A percentile compares a stretch with the other conserved stretches of the same genome.
These are phyloP conservation scores for Macquaria australasica DNA, from an alignment of 2,113 vertebrate species.

Conservation along the genomic window DNA sequence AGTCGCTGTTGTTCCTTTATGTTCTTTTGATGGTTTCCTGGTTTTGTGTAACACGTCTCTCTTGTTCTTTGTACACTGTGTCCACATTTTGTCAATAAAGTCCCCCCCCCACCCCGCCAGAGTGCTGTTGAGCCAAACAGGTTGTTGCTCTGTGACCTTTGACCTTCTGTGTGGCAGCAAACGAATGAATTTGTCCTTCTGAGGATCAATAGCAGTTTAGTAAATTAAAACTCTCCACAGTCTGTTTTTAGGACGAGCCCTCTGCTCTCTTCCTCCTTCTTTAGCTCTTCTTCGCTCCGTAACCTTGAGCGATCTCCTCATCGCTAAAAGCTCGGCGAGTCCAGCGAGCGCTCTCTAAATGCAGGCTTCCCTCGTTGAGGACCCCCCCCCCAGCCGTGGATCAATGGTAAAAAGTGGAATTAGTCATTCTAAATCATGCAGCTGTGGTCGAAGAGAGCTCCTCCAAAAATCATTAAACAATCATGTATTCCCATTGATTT, in stretches of 20 bases:
- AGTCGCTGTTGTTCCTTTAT: too few species aligned
- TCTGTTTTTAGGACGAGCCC: too few species aligned
- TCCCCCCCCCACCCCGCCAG: too few species aligned
- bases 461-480: slow-evolving; percentile 99
- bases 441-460: slow-evolving; percentile 96
- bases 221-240: not conserved
- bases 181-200: not conserved
- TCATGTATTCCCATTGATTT: slow-evolving; percentile 99
- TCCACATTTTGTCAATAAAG: not conserved
- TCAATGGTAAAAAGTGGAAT: slow-evolving; percentile 99
- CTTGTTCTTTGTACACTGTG: too few species aligned
- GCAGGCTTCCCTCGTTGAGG: slow-evolving; percentile 35
- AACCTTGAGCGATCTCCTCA: slow-evolving; percentile 60
- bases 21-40: too few species aligned
- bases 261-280: not conserved
- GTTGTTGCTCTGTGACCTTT: slow-evolving; percentile 15
- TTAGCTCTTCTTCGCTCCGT: not conserved
- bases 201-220: slow-evolving; percentile 20
- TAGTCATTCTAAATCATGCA: slow-evolving; percentile 99
- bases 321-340: slow-evolving; percentile 8
- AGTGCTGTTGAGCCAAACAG: not conserved
- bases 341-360: slow-evolving; percentile 33
- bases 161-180: slow-evolving; percentile 7
- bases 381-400: slow-evolving; percentile 79
- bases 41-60: too few species aligned